Evolutionary conservation across 2,888 invertebrate genomes (phyloP), one percentile per base, ranked within the genome.

Genomic region (Epinotia ramella): DNA sequence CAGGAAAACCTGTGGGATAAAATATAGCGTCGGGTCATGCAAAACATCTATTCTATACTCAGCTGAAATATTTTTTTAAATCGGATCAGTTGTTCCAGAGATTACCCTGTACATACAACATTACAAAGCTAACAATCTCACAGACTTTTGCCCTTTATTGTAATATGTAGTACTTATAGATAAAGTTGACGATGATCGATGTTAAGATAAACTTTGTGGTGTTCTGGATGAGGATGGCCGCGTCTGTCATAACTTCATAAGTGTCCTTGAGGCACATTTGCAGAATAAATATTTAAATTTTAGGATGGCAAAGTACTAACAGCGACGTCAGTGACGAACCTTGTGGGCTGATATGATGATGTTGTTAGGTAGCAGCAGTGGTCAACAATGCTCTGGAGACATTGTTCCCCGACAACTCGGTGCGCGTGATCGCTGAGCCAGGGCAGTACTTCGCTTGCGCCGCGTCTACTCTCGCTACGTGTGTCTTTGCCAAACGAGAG

Each of bases 371-470:
- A 85, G 96, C 98, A 3, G 94, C 93, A 12, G 96, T 97, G 80
- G 96, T 99, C 77, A 98, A 98, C 90, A 85, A 91, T 16, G 96
- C 98, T 0, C 90, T 99, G 80, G 96, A 97, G 77, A 95, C 95
- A 78, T 96, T 97, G 89, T 99, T 99, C 94, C 97, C 97, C 16
- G 96, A 96, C 81, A 85, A 90, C 78, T 84, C 81, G 2, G 96
- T 99, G 79, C 95, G 96, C 28, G 96, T 99, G 77, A 98, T 99
- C 85, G 98, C 99, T 16, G 99, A 99, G 91, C 99, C 99, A 0
- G 99, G 99, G 3, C 96, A 99, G 20, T 99, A 97, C 95, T 99
- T 98, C 94, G 99, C 98, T 2, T 97, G 98, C 63, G 98, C 99
- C 24, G 99, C 99, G 0, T 99, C 98, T 92, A 99, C 99, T n/a